Evolutionary conservation across 2,113 vertebrate species (phyloP).

Genomic region (Dinomys branickii): DNA sequence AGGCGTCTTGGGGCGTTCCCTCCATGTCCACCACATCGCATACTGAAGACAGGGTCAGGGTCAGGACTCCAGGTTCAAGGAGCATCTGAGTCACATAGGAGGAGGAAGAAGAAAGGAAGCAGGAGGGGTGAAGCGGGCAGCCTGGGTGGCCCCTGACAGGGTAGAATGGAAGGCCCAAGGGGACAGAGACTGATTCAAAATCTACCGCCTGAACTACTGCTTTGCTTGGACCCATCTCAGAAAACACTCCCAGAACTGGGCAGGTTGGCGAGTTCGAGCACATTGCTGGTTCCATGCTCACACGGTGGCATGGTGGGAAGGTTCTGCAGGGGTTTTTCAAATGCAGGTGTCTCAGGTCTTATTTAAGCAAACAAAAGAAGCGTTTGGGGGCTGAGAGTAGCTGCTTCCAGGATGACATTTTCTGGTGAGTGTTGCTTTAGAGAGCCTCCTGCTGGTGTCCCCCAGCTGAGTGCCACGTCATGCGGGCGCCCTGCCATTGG

Average conservation of each 20-base stretch:
- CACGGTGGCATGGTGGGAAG: accelerated
- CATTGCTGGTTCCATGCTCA: background rate
- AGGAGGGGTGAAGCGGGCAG: background rate
- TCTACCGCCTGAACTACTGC: background rate
- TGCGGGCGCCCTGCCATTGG: background rate
- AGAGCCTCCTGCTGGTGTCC: slow-evolving; percentile 23
- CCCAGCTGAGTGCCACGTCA: background rate
- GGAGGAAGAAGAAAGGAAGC: background rate
- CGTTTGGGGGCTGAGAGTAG: background rate
- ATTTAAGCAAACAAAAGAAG: background rate
- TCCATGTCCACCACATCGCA: background rate
- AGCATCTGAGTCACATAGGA: background rate
- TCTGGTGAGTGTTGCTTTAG: background rate
- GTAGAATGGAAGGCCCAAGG: background rate
- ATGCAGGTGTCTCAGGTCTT: background rate
- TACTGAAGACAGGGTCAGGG: accelerated
- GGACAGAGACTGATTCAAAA: background rate
- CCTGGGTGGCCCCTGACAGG: background rate
- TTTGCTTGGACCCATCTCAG: background rate
- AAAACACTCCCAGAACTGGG: background rate
- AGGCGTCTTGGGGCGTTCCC: accelerated
- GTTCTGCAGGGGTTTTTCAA: background rate
- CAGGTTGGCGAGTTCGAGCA: background rate
- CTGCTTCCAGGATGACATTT: slow-evolving; percentile 12
- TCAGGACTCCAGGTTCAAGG: background rate